Base-by-base conservation (phyloP, 2,113 vertebrate species). In the Megaceryle torquata region DNA sequence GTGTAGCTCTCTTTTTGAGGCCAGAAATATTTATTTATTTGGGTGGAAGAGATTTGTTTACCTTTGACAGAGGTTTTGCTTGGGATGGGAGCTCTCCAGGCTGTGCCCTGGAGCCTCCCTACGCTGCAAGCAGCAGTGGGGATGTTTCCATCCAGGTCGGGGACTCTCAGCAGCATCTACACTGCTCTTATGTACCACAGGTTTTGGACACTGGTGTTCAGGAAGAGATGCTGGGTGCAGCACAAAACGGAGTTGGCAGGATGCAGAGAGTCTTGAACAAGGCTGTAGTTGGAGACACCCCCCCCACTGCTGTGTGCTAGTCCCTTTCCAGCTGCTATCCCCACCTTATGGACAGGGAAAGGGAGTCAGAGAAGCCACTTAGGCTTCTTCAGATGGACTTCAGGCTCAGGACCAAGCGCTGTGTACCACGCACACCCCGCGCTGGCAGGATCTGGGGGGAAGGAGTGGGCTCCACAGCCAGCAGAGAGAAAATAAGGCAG, bases 151-250 rank as follows among this genome's bases (percentile, higher is more conserved):
- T 1, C 17, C 31, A 31, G 46, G 5, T 20, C 9, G 71, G 53
- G 41, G 37, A 8, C 25, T 81, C 26, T 29, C 68, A 31, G 56
- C 33, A 70, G 7, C 16, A 33, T 15, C 64, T 24, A 21, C 35
- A 0, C 2, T 3, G 22, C 22, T 50, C 28, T 61, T 20, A 1
- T 0, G 28, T 6, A 1, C 31, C 19, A 16, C 29, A 4, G 48
- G 63, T 1, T 57, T 14, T 6, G 60, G 78, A 2, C 5, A 20
- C 78, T 22, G 43, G 11, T 3, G 5, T 2, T 35, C 24, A 7
- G 37, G 28, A 28, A 5, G 44, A 17, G 51, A 16, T 4, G 15
- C 56, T 44, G 87, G 59, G 1, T 4, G 1, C 6, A 39, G 53
- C 75, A 11, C 51, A 4, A 5, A 35, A 4, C 35, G 4, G 75